Evolutionary conservation across 2,797 vertebrate species (phyloP), one percentile per base, ranked within the genome.

Genomic region (Centroberyx gerrardi): DNA sequence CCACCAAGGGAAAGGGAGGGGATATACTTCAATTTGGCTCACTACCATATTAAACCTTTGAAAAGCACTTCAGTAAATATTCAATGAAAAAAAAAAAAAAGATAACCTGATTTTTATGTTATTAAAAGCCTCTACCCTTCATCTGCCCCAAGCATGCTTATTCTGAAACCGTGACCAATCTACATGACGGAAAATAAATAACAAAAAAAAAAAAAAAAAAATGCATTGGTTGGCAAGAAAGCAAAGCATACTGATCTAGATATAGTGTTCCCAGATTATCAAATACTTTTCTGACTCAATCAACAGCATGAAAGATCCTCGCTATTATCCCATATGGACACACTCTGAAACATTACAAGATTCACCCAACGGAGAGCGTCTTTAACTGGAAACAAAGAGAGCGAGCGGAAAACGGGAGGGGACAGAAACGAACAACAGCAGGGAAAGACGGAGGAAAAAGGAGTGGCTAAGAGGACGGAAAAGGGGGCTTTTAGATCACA

Each of bases 401-500:
- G 59, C 51, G 76, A 78, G 73, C 40, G 66, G 59, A 76, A 79
- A 81, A 71, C 61, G 80, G 70, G 86, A 74, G 68, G 61, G 27
- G 40, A 40, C 40, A 58, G 52, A 82, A 72, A 70, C 44, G 62
- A 67, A 80, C 60, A 68, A 68, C 75, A 58, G 71, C 28, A n/a
- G 71, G 46, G 61, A 80, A 52, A 61, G 70, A 81, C 58, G 74
- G 63, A 52, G 55, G 73, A 67, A 80, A 77, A 84, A 76, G 74
- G 80, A 86, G 83, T 76, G 83, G 79, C 74, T 78, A 80, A 62
- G 72, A 74, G 73, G 68, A 79, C 42, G 72, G 81, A 76, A 79
- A 84, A 70, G 82, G 69, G 72, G 40, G 85, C 78, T 88, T 84
- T 90, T 72, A 87, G 83, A 91, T 90, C 88, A 82, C 77, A 83